A percentile compares a stretch with the other conserved stretches of the same genome.
phyloP scores from a whole-genome alignment of 2,113 vertebrate genomes.

The Hemicordylus capensis region DNA sequence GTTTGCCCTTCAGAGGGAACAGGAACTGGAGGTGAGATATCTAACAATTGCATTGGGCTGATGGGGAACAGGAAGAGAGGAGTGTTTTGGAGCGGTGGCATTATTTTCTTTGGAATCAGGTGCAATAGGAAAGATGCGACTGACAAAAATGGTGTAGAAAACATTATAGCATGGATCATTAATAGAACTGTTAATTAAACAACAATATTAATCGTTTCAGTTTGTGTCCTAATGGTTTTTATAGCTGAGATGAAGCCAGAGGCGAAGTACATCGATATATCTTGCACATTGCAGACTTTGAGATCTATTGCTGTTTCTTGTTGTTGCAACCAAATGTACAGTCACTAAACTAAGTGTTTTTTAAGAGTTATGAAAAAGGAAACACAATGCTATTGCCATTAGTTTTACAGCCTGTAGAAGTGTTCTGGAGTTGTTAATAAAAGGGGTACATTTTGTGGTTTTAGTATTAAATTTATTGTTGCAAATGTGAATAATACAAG shows the following conservation, averaged over 20 bases:
- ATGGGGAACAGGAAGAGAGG: background rate
- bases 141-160: background rate
- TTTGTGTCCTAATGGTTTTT: conserved; percentile 37
- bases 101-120: background rate
- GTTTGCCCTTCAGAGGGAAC: conserved; percentile 96
- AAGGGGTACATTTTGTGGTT: conserved; percentile 23
- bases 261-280: conserved; percentile 20
- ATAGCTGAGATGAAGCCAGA: conserved; percentile 21
- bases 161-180: conserved; percentile 10
- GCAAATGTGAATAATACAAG: conserved; percentile 10
- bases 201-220: conserved; percentile 25
- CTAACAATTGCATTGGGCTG: background rate
- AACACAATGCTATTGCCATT: background rate
- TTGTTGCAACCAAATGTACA: background rate
- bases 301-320: background rate
- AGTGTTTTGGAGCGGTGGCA: background rate
- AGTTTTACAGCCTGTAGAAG: background rate
- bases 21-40: conserved; percentile 93
- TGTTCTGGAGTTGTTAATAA: background rate
- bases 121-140: background rate
- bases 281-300: background rate
- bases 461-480: conserved; percentile 32
- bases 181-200: conserved; percentile 46
- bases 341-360: background rate
- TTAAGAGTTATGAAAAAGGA: background rate